Base-by-base conservation (phyloP, 2,888 invertebrate genomes). In the Keiferia lycopersicella region DNA sequence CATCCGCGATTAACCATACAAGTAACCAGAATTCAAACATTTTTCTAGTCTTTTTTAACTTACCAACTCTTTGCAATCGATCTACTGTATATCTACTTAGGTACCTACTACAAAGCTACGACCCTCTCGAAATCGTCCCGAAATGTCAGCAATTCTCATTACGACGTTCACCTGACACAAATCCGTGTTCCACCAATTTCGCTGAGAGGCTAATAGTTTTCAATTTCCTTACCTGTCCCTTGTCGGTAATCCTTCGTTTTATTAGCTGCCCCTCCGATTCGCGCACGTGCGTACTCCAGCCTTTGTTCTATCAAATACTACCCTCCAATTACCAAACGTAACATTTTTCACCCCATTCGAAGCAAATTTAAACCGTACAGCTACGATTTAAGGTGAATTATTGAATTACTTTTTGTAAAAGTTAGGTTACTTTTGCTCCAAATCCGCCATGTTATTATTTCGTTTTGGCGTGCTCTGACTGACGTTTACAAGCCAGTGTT, bases 381-480 rank as follows among this genome's bases (percentile, higher is more conserved):
- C 1, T 26, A 20, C 14, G 14, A 0, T 0, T 1, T 71, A 79
- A 69, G 65, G 72, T 64, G 45, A 57, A 74, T 71, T 75, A 74
- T 76, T 38, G 61, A 22, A 12, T 56, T 59, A 14, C n/a, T 11
- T 20, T 10, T 0, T 22, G 3, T 1, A 20, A 61, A 68, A 73
- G 68, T 76, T 80, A 69, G 45, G 72, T 67, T 72, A 57, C 74
- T 73, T 68, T 63, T 56, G 41, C 60, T 51, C 61, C 38, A 45
- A 66, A 65, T 62, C 69, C 61, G 79, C 76, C 80, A 83, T 87
- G 88, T 87, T 91, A 88, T 90, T 89, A 89, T 90, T 88, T 85
- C 86, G 86, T 89, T 90, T 89, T 86, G 86, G 87, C 88, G 88
- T 88, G 86, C 73, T 82, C 81, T 87, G 87, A 88, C 81, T 90